Evolutionary conservation across 1,140 invertebrate genomes (phyloP), one percentile per base, ranked within the genome.

Genomic region (Drosophila fuyamai): DNA sequence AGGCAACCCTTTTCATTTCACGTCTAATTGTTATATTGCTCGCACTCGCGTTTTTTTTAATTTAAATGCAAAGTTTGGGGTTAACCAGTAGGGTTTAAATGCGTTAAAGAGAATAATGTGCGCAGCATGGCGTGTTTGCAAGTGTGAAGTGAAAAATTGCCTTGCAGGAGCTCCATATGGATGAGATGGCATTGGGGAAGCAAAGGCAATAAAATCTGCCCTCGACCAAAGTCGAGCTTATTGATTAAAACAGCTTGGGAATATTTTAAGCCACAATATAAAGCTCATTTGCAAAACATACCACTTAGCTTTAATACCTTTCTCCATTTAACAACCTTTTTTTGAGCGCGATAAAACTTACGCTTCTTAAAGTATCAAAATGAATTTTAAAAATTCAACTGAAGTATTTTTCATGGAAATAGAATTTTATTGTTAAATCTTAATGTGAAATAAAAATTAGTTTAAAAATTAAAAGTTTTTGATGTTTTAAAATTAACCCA

Each of bases 11-110:
- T 88, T 88, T 86, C 58, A 40, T 29, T 63, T 76, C 47, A 48
- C 43, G 43, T 55, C 62, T 76, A 80, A 76, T 81, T 60, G 44
- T 43, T 77, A 62, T 61, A 43, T 59, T 58, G 40, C 1, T 36
- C 12, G 13, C 32, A 38, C 13, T 61, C 16, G 41, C 23, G 40
- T 67, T 59, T 66, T 88, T 67, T 88, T 67, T 73, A 89, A 86
- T 86, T 68, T 60, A 89, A 79, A 86, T 86, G 82, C 62, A 63
- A 86, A 86, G 61, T 67, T 74, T 35, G 35, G 50, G 58, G 40
- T 63, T 80, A 66, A 60, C 44, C 71, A 57, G 54, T 18, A 32
- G 10, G 8, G 27, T 56, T 68, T 76, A 82, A 83, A 85, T 86
- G 82, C 83, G 83, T 86, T 75, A 62, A 88, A 79, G 79, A 86